Conservation (phyloP, 2,888 invertebrate species). For the Metacarcinus magister region DNA sequence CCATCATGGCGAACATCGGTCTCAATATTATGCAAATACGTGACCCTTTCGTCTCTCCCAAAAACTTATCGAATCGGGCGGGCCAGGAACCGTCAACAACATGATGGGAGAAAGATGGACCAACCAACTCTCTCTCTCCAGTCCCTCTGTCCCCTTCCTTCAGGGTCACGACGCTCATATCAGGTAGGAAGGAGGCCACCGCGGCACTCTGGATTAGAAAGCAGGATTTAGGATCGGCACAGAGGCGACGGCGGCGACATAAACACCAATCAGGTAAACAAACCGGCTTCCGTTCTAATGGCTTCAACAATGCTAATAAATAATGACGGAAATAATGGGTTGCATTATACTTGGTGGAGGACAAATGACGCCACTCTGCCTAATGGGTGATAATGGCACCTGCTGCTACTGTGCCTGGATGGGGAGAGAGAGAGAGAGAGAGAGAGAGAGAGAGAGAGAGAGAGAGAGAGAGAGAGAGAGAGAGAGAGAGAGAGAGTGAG, state of each 20-base stretch:
- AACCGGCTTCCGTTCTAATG: neutral
- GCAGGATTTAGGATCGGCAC: neutral
- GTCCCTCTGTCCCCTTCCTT: neutral
- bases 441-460: neutral
- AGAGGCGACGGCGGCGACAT: neutral
- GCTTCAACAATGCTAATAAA: neutral
- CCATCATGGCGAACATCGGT: neutral
- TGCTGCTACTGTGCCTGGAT: neutral
- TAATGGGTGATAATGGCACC: conserved; percentile 13
- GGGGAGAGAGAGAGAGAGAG: conserved; percentile 29
- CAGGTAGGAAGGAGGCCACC: no score
- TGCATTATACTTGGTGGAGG: conserved; percentile 5
- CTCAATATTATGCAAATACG: neutral
- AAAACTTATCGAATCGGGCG: neutral
- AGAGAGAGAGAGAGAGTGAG: neutral
- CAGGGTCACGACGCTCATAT: no score
- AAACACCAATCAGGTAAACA: conserved; percentile 16
- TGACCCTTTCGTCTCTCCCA: neutral
- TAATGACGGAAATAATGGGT: neutral
- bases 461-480: neutral
- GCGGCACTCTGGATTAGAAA: neutral
- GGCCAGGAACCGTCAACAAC: neutral
- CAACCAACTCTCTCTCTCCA: neutral
- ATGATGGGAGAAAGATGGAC: neutral
- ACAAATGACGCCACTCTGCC: neutral